Evolutionary conservation across 2,888 invertebrate genomes (phyloP).

Genomic region (Hypena proboscidalis): DNA sequence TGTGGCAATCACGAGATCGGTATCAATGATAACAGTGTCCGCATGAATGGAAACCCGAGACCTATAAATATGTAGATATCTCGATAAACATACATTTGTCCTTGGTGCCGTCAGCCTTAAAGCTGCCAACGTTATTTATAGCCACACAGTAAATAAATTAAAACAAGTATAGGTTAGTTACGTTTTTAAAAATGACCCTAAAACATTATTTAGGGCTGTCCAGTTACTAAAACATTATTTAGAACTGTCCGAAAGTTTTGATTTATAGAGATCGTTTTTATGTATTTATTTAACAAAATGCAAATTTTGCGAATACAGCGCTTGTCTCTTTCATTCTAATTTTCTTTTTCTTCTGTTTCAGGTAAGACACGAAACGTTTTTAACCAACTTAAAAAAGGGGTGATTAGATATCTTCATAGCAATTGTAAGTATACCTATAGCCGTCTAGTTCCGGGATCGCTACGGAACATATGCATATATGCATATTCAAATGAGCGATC

Average conservation of each 20-base stretch:
- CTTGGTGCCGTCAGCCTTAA: not conserved
- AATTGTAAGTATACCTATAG: constrained; percentile 20
- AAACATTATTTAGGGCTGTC: constrained; percentile 34
- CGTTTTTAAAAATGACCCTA: constrained; percentile 21
- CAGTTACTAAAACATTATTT: constrained; percentile 34
- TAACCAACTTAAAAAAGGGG: no score
- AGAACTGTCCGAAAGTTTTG: constrained; percentile 37
- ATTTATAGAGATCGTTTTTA: constrained; percentile 38
- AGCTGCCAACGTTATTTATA: no score
- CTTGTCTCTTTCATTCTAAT: constrained; percentile 6
- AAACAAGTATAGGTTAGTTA: constrained; percentile 24
- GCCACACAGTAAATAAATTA: constrained; percentile 10
- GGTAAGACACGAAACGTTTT: constrained; percentile 46
- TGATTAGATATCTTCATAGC: constrained; percentile 3
- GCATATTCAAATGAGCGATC: constrained; percentile 19
- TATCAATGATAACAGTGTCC: not conserved
- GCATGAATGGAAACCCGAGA: constrained; percentile 1
- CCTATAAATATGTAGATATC: not conserved
- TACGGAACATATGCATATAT: constrained; percentile 22
- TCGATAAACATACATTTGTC: not conserved
- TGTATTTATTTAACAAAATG: constrained; percentile 26
- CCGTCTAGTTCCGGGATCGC: constrained; percentile 22
- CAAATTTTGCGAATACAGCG: constrained; percentile 27
- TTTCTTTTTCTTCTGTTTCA: constrained; percentile 50
- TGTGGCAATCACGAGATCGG: not conserved